phyloP scores from a whole-genome alignment of 2,888 invertebrate genomes.

The Andrena praecox region DNA sequence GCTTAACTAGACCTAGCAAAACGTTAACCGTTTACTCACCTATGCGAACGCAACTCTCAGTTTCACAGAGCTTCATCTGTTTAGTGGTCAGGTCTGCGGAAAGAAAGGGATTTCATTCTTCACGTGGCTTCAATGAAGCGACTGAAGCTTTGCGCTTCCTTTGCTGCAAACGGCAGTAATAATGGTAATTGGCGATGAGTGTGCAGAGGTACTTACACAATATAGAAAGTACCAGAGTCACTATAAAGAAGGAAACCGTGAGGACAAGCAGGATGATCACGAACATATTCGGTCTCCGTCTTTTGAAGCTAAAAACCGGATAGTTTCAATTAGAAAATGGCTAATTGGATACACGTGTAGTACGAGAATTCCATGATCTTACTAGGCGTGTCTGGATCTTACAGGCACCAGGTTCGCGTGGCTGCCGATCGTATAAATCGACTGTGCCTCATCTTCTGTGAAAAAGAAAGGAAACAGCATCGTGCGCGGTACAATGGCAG shows the following conservation, averaged over 20 bases:
- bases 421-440: constrained; percentile 79
- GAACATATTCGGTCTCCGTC: constrained; percentile 57
- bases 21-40: constrained; percentile 71
- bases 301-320: constrained; percentile 74
- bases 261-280: constrained; percentile 71
- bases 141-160: background rate
- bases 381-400: constrained; percentile 80
- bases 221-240: constrained; percentile 75
- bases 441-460: constrained; percentile 70
- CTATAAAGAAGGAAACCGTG: constrained; percentile 65
- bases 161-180: background rate
- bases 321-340: constrained; percentile 8
- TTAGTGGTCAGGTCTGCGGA: constrained; percentile 43
- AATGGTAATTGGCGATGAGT: background rate
- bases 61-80: constrained; percentile 86
- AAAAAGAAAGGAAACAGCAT: background rate
- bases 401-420: constrained; percentile 79
- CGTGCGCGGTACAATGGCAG: no score
- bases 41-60: constrained; percentile 89
- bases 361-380: constrained; percentile 55
- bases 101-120: background rate
- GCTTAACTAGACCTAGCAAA: background rate
- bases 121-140: background rate
- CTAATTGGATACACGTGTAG: background rate
- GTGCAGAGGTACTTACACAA: constrained; percentile 76